Evolutionary conservation across 2,888 invertebrate genomes (phyloP), one percentile per base, ranked within the genome.

Genomic region (Athalia circularis): DNA sequence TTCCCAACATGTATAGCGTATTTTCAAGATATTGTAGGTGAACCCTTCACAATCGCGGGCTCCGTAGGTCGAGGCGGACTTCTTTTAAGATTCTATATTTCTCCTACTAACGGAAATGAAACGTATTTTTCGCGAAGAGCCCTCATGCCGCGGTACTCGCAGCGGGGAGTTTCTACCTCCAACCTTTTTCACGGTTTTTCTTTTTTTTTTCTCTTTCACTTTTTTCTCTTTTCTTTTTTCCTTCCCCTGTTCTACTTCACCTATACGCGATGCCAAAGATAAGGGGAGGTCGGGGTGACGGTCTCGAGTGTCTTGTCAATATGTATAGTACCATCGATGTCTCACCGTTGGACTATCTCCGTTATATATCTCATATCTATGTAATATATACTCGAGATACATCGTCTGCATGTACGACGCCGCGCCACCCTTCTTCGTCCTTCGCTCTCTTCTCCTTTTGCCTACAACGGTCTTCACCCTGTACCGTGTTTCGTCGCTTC

Each of bases 241-340:
- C 54, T n/a, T 11, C 54, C 54, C n/a, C 54, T n/a, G 54, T 68
- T 43, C 68, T 68, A 68, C 68, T 68, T 57, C 72, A 57, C 57
- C 72, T 47, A 29, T 29, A 59, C 57, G 72, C 72, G 72, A 72
- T 72, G 72, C 52, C 72, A 59, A 72, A 72, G 72, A 72, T 57
- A 72, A 72, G 72, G 59, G 72, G 72, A 59, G 59, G 72, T 59
- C 72, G 59, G 72, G 72, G 72, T 72, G 85, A 83, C 87, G 87
- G 87, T 86, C 87, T 89, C 89, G 86, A 89, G 89, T 89, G 89
- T 87, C 89, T 89, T 89, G 89, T 89, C 89, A 89, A 90, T 89
- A 89, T 90, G 89, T 90, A 89, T 89, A 89, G 89, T 88, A 88
- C 89, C 89, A 90, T 90, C 89, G 89, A 90, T 88, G 89, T 89